These are phyloP conservation scores for Ariopsis seemanni DNA, from an alignment of 2,113 vertebrate species.

Conservation along the genomic window DNA sequence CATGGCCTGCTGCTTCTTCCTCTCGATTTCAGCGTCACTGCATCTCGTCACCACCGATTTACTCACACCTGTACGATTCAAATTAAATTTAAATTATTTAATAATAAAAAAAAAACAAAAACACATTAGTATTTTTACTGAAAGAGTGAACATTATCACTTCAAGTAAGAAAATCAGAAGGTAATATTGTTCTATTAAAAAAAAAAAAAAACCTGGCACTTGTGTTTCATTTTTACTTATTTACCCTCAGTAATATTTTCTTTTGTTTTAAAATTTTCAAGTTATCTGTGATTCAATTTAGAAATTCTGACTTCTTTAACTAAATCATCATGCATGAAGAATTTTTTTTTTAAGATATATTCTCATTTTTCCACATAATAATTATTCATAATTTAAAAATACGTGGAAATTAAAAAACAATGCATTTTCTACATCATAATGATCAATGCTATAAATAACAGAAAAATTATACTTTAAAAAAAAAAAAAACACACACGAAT, in stretches of 20 bases:
- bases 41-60: slow-evolving; percentile 69
- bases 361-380: not conserved
- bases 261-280: too few relatives aligned
- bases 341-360: not conserved
- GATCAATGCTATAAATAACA: too few relatives aligned
- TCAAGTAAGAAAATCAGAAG: too few relatives aligned
- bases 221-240: too few relatives aligned
- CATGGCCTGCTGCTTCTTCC: slow-evolving; percentile 88
- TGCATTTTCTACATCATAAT: not conserved
- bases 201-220: not conserved
- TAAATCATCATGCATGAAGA: not conserved
- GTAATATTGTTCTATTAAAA: too few relatives aligned
- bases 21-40: slow-evolving; percentile 88
- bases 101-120: too few relatives aligned
- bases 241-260: not conserved
- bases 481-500: too few relatives aligned
- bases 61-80: slow-evolving; percentile 57
- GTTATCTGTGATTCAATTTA: not conserved
- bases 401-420: not conserved
- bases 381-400: not conserved
- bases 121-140: not conserved
- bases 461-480: too few relatives aligned
- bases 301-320: not conserved
- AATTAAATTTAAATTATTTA: too few relatives aligned
- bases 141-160: not conserved